phyloP scores from a whole-genome alignment of 2,113 vertebrate genomes.

The Gadus chalcogrammus region DNA sequence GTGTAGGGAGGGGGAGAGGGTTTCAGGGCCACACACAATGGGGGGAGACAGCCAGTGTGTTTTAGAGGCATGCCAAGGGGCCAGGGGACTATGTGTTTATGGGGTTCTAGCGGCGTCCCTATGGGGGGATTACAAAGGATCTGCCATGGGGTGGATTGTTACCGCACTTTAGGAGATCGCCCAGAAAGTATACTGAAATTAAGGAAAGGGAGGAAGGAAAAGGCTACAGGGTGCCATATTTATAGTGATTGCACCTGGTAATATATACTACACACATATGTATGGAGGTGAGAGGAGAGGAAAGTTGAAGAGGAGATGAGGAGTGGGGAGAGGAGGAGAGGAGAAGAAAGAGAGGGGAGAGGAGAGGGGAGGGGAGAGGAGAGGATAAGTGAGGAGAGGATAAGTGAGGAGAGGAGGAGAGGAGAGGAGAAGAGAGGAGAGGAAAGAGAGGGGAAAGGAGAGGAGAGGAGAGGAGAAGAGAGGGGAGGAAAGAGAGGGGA shows the following conservation, averaged over 20 bases:
- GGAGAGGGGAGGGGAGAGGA: not conserved
- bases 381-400: not conserved
- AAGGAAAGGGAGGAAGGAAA: not conserved
- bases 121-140: slow-evolving; percentile 16
- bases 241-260: not conserved
- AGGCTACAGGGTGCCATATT: too few relatives aligned
- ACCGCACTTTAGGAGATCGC: slow-evolving; percentile 11
- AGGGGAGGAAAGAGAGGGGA: too few relatives aligned
- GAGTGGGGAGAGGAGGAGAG: not conserved
- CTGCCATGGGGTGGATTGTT: slow-evolving; percentile 36
- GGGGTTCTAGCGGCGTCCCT: slow-evolving; percentile 22
- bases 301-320: not conserved
- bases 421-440: too few relatives aligned
- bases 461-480: not conserved
- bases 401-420: slow-evolving; percentile 3
- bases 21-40: slow-evolving; percentile 40
- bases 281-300: not conserved
- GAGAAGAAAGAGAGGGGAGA: too few relatives aligned
- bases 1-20: slow-evolving; percentile 5
- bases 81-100: slow-evolving; percentile 38
- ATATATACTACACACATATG: not conserved
- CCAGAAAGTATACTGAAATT: not conserved
- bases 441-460: not conserved
- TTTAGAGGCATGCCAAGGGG: slow-evolving; percentile 40
- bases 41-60: slow-evolving; percentile 24